Base-by-base conservation (phyloP, 2,113 vertebrate species). In the Rousettus leschenaultii region DNA sequence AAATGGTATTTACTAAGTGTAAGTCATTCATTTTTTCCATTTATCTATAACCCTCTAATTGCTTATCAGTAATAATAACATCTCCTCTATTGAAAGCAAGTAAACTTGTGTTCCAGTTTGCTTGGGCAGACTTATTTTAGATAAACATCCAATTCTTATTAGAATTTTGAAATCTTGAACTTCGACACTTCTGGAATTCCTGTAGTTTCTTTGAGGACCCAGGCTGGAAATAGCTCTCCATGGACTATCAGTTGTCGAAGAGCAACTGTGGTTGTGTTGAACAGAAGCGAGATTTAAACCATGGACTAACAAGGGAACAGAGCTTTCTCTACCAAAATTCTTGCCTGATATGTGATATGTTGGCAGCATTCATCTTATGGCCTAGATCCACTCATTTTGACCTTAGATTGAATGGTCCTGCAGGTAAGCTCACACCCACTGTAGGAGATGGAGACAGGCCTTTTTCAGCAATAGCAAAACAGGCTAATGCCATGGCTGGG, bases 81-180 rank as follows among this genome's bases (percentile, higher is more conserved):
- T 22, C 18, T 70, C 1, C 14, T 1, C 28, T 55, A 21, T 51
- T 9, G 15, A 74, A 48, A 92, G 40, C n/a, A 94, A 87, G 87
- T 71, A 75, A 77, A 73, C 24, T 61, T 94, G 35, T 85, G 14
- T 90, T 93, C 66, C 21, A 65, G 6, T 68, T 74, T 93, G 22
- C 68, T 26, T 79, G 3, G 1, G 14, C 3, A 92, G 75, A 88
- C 24, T 73, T 74, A 55, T 19, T 68, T 85, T 82, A 24, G 33
- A 80, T 80, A 95, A 86, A 68, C 40, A 91, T 28, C 93, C 24
- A 89, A 30, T 79, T 91, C 55, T 73, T 86, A 10, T 63, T 91
- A 59, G 28, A 16, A 43, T 57, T 65, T 95, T 79, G 55, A 93
- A 91, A 65, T 89, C n/a, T 59, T 92, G 40, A 57, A 63, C 22